Base-by-base conservation (phyloP, 1,140 invertebrate species). In the Heliconius nattereri region DNA sequence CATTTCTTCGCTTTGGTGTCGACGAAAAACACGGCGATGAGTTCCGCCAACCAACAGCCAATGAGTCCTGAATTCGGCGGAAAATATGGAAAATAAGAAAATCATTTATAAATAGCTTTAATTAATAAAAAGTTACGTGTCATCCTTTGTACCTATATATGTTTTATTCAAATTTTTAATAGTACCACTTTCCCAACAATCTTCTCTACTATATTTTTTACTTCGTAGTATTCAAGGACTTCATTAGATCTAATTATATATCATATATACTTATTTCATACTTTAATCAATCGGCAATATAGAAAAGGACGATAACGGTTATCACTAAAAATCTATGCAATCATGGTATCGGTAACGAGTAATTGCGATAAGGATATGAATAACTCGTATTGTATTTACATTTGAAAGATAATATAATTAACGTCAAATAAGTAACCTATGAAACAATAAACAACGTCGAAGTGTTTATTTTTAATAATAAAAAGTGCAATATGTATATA, bases 301-400 rank as follows among this genome's bases (percentile, higher is more conserved):
- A 71, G n/a, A 70, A 76, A n/a, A 23, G 66, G 73, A 74, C 75
- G 66, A 84, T 78, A 80, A 77, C 75, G 57, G 32, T 81, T 82
- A 85, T 85, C 78, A 82, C 76, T 66, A 78, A 70, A 83, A 86
- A 85, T 87, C 88, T 83, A 81, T 84, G 79, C 83, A 78, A 85
- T 82, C 83, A 76, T 73, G 76, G 60, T 73, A 66, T 81, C 81
- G 79, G 71, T 81, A 84, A 83, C 76, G 54, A 57, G 49, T 23
- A 66, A 66, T 66, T 26, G 8, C 54, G 83, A 88, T 86, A 85
- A 83, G 75, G 35, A 49, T 26, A 70, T 76, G 26, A 76, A 26
- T 71, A 80, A 66, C 35, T 60, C 35, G 60, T 80, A 71, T 54
- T 71, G 78, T 75, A 79, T 49, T 52, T 66, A 76, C 57, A 80